Evolutionary conservation across 2,113 vertebrate genomes (phyloP), one percentile per base, ranked within the genome.

Genomic region (Oryzias curvinotus): DNA sequence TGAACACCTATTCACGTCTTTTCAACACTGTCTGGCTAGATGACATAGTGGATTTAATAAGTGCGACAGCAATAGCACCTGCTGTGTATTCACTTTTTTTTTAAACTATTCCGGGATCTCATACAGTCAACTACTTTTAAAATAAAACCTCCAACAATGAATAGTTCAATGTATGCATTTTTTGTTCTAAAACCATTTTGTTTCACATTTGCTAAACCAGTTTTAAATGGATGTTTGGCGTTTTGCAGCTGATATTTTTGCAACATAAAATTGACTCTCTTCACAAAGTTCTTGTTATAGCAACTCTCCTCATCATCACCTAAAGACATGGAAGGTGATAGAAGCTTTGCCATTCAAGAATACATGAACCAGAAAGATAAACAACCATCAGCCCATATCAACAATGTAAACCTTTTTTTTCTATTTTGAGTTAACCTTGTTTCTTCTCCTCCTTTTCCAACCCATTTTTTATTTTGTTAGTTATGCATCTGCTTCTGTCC

Each of bases 321-420:
- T 36, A 5, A 12, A 43, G 26, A 71, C 59, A 52, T 41, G 49
- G 64, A 75, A 21, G 54, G 16, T 49, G 10, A 23, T 53, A 67
- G 74, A 51, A 42, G 62, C 68, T 73, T 75, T 75, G 57, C 49
- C 51, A 41, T 63, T 75, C 62, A 58, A 47, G 62, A 21, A 57
- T n/a, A 50, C 70, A 70, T 62, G 41, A 55, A 56, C 58, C 65
- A 59, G 14, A 4, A 51, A 62, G 25, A 55, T 47, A 56, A 52
- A 55, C 45, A 18, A 47, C 57, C 46, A 25, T 14, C 15, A 25
- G 45, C 30, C 30, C 8, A 55, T 65, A 57, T 66, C 52, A 67
- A 25, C 5, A 19, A 41, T 48, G 17, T 17, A 2, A 52, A 16
- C 58, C 3, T 58, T 19, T 19, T 5, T 46, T 63, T 55, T 46